Percentiles rank a stretch among this genome's conserved stretches.
Conservation (phyloP, 2,888 invertebrate species). For the Scaptomyza caliginosa region DNA sequence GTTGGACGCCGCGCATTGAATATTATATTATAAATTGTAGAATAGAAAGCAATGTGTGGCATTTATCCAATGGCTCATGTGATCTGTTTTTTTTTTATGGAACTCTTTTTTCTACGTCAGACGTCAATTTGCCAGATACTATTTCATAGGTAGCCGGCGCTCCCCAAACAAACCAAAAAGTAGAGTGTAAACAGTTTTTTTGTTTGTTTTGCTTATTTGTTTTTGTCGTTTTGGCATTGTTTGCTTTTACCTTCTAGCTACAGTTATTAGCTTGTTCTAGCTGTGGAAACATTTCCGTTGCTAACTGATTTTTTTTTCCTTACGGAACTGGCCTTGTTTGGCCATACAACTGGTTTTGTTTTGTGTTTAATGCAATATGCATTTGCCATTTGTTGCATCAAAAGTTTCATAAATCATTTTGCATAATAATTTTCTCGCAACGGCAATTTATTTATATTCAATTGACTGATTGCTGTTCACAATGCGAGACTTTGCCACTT, state of each 20-base stretch:
- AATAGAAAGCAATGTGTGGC: slow-evolving; percentile 50
- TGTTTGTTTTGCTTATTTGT: slow-evolving; percentile 23
- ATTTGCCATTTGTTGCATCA: not conserved
- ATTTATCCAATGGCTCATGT: slow-evolving; percentile 44
- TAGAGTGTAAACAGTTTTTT: no score
- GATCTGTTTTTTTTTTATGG: slow-evolving; percentile 39
- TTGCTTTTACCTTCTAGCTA: slow-evolving; percentile 48
- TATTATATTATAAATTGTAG: not conserved
- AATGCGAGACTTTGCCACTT: no score
- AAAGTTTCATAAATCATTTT: not conserved
- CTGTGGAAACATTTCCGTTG: slow-evolving; percentile 61
- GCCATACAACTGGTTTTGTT: not conserved
- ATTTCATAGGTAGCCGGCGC: slow-evolving; percentile 45
- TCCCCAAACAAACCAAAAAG: slow-evolving; percentile 49
- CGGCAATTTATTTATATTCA: not conserved
- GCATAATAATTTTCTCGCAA: not conserved
- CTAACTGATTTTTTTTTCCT: slow-evolving; percentile 66
- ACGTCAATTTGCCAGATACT: slow-evolving; percentile 47
- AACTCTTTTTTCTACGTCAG: slow-evolving; percentile 35
- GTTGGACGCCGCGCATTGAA: not conserved
- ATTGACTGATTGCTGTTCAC: not conserved
- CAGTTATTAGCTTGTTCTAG: slow-evolving; percentile 68
- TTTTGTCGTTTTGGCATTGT: slow-evolving; percentile 51
- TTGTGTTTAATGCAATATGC: no score
- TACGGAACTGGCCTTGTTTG: slow-evolving; percentile 71